These are phyloP conservation scores for Meganola albula DNA, from an alignment of 2,888 invertebrate genomes.

Conservation along the genomic window DNA sequence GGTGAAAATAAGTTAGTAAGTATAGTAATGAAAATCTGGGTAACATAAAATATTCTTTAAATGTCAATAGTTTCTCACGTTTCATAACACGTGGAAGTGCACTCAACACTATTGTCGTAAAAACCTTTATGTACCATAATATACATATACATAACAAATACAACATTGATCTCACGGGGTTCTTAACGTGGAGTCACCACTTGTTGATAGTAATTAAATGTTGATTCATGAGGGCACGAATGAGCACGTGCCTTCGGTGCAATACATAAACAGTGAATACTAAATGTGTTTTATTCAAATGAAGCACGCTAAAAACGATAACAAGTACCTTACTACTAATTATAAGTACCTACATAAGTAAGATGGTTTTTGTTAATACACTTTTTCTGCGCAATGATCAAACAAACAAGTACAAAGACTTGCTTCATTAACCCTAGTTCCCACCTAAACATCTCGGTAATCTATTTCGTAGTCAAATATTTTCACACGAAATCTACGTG, in stretches of 20 bases:
- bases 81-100: constrained; percentile 19
- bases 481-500: constrained; percentile 41
- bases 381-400: too few species aligned
- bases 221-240: constrained; percentile 45
- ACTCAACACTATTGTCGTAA: not conserved
- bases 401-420: too few species aligned
- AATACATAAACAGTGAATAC: constrained; percentile 22
- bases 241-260: constrained; percentile 40
- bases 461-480: constrained; percentile 22
- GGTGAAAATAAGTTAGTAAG: too few species aligned
- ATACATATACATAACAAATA: constrained; percentile 22
- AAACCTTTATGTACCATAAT: constrained; percentile 10
- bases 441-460: constrained; percentile 31
- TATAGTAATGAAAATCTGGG: too few species aligned
- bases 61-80: too few species aligned
- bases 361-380: too few species aligned
- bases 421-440: too few species aligned
- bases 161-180: constrained; percentile 36
- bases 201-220: constrained; percentile 54
- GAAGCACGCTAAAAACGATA: constrained; percentile 13
- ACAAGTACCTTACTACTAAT: constrained; percentile 1
- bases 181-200: constrained; percentile 47
- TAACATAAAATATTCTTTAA: too few species aligned
- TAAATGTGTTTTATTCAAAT: constrained; percentile 27
- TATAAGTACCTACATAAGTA: too few species aligned